These are phyloP conservation scores for Drosophila putrida DNA, from an alignment of 2,888 invertebrate species.

Conservation along the genomic window DNA sequence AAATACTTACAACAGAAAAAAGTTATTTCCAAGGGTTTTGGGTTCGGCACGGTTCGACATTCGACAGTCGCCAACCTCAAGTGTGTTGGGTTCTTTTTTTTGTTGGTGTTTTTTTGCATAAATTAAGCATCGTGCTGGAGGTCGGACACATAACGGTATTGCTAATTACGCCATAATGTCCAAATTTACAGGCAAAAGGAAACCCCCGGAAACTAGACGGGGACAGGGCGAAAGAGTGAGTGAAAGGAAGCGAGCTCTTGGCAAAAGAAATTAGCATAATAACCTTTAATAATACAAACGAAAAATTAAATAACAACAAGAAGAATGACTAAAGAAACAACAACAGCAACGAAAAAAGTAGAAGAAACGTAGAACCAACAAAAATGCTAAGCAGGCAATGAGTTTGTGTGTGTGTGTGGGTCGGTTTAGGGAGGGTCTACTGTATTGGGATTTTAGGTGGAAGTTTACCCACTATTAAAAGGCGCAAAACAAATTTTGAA, in stretches of 20 bases:
- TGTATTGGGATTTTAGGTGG: neutral
- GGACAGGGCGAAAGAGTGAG: neutral
- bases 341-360: neutral
- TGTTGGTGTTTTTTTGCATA: conserved; percentile 73
- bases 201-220: conserved; percentile 12
- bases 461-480: conserved; percentile 13
- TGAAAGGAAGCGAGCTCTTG: conserved; percentile 3
- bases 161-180: conserved; percentile 79
- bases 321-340: conserved; percentile 28
- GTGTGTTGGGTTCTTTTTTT: conserved; percentile 17
- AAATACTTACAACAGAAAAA: neutral
- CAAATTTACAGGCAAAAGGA: conserved; percentile 53
- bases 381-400: conserved; percentile 56
- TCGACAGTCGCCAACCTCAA: conserved; percentile 3
- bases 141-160: conserved; percentile 70
- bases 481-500: conserved; percentile 50
- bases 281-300: conserved; percentile 80
- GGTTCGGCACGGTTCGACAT: neutral
- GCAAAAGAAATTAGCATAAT: conserved; percentile 78
- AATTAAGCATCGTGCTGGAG: conserved; percentile 68
- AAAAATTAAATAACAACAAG: conserved; percentile 78
- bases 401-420: neutral
- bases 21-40: conserved; percentile 28
- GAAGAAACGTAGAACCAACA: too few species aligned
- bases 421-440: conserved; percentile 10